Evolutionary conservation across 92 coral and sea anemone species (phyloP).

Genomic region (Diadumene lineata): DNA sequence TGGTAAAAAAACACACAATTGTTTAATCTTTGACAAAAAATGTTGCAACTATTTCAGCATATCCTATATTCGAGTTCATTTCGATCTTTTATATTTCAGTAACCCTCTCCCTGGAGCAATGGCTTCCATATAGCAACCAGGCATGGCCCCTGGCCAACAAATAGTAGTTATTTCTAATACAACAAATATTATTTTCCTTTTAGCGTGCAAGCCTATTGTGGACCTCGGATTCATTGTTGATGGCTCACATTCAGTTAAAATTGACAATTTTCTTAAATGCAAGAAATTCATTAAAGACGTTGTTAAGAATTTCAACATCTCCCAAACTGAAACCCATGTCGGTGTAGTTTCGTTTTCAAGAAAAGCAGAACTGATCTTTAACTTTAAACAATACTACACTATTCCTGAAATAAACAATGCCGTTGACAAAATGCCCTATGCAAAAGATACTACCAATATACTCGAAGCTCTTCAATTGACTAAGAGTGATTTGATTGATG

Average conservation of each 20-base stretch:
- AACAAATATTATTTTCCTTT: neutral
- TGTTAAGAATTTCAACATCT: constrained; percentile 35
- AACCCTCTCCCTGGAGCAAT: too few relatives aligned
- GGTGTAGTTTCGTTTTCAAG: constrained; percentile 42
- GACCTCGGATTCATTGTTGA: constrained; percentile 39
- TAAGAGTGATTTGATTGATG: constrained; percentile 29
- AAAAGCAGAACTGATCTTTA: constrained; percentile 31
- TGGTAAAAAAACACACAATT: too few relatives aligned
- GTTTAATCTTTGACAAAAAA: too few relatives aligned
- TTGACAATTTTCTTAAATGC: constrained; percentile 13
- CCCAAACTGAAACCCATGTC: constrained; percentile 40
- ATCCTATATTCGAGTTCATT: too few relatives aligned
- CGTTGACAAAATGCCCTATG: constrained; percentile 19
- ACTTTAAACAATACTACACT: constrained; percentile 33
- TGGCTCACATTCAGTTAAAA: constrained; percentile 18
- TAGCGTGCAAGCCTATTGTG: constrained; percentile 15
- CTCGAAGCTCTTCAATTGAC: constrained; percentile 38
- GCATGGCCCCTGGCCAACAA: too few relatives aligned
- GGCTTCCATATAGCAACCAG: too few relatives aligned
- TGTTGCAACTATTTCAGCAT: too few relatives aligned
- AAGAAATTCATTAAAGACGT: constrained; percentile 22
- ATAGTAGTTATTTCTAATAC: too few relatives aligned
- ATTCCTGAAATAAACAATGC: constrained; percentile 16
- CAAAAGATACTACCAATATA: constrained; percentile 34
- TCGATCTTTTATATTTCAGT: too few relatives aligned